A percentile compares a stretch with the other conserved stretches of the same genome.
These are phyloP conservation scores for Panurus biarmicus DNA, from an alignment of 2,113 vertebrate species.

Conservation along the genomic window DNA sequence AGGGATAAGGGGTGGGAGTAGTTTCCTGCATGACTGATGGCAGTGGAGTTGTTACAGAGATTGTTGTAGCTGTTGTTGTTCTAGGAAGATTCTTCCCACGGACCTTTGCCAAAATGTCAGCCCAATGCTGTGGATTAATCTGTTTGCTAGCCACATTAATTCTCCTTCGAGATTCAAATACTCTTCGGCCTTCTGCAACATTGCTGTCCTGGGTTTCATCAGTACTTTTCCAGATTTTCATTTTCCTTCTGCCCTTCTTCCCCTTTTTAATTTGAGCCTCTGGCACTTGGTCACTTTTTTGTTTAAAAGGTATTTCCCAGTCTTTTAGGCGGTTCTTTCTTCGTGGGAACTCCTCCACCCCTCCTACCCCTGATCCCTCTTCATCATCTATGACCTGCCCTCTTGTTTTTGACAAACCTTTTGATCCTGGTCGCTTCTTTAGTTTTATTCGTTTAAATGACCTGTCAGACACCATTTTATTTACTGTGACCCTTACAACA, in stretches of 20 bases:
- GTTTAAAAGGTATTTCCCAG: slow-evolving; percentile 7
- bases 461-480: slow-evolving; percentile 54
- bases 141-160: slow-evolving; percentile 77
- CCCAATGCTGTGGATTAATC: slow-evolving; percentile 87
- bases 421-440: slow-evolving; percentile 70
- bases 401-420: slow-evolving; percentile 56
- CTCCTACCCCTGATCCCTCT: slow-evolving; percentile 75
- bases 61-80: slow-evolving; percentile 10
- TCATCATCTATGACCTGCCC: slow-evolving; percentile 51
- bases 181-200: slow-evolving; percentile 67
- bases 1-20: neutral
- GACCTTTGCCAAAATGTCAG: slow-evolving; percentile 85
- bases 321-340: slow-evolving; percentile 20
- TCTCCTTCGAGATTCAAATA: slow-evolving; percentile 73
- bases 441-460: slow-evolving; percentile 61
- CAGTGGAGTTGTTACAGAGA: neutral
- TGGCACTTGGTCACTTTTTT: neutral
- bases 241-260: slow-evolving; percentile 60
- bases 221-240: slow-evolving; percentile 60
- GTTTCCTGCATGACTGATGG: neutral
- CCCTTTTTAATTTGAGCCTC: slow-evolving; percentile 11
- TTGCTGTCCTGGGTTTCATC: slow-evolving; percentile 49
- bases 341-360: neutral
- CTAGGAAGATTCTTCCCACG: slow-evolving; percentile 71
- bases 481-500: slow-evolving; percentile 69